These are phyloP conservation scores for Nesogale talazaci DNA, from an alignment of 2,113 vertebrate genomes.

Conservation along the genomic window DNA sequence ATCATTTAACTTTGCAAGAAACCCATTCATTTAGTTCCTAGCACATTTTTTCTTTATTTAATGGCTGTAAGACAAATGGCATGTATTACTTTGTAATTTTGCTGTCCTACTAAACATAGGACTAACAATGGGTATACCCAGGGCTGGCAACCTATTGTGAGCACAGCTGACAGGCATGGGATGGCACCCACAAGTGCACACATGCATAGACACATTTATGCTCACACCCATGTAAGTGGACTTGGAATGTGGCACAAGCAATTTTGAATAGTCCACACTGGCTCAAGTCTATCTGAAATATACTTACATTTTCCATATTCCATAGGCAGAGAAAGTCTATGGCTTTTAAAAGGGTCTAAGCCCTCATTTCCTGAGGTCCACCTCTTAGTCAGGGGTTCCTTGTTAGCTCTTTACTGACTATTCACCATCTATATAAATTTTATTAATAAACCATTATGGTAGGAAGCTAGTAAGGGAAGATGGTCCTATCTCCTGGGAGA, in stretches of 20 bases:
- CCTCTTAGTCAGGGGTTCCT: background rate
- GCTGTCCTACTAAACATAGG: conserved; percentile 60
- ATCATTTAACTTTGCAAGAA: conserved; percentile 54
- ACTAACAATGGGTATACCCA: conserved; percentile 42
- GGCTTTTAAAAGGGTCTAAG: background rate
- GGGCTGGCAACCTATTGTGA: conserved; percentile 11
- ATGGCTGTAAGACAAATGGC: conserved; percentile 67
- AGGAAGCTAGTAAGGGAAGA: background rate
- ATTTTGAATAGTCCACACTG: background rate
- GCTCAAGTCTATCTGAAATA: background rate
- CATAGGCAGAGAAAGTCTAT: background rate
- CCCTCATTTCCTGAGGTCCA: background rate
- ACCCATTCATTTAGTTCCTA: conserved; percentile 60
- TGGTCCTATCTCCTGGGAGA: background rate
- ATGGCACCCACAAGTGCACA: background rate
- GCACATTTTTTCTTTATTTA: conserved; percentile 46
- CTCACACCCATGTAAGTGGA: background rate
- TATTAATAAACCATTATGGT: background rate
- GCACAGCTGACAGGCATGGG: no score
- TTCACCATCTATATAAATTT: background rate
- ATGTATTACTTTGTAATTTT: conserved; percentile 70
- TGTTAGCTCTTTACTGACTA: background rate
- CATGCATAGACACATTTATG: background rate
- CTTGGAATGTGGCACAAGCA: background rate
- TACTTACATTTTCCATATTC: background rate